Evolutionary conservation across 2,888 invertebrate species (phyloP), one percentile per base, ranked within the genome.

Genomic region (Xestia rhomboidea): DNA sequence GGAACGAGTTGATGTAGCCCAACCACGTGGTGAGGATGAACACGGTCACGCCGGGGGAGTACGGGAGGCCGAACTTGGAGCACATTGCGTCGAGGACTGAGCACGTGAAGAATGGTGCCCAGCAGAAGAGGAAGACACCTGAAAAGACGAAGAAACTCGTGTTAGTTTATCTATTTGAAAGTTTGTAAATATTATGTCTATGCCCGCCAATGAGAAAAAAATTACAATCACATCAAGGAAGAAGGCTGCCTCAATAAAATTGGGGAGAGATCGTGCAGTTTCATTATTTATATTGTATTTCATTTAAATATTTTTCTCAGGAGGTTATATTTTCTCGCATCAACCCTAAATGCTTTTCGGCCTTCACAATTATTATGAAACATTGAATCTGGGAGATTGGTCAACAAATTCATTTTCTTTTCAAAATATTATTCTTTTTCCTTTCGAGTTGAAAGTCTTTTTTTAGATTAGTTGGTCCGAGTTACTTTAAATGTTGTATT

Each of bases 51-150:
- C 99, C 98, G 0, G 99, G 98, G 79, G 98, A 98, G 94, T 98
- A 99, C 84, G 98, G 97, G 85, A 97, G 97, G 62, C 97, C 97
- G 89, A 98, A 97, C 95, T 99, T 99, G 90, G 98, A 98, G 97
- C 99, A 99, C 94, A 99, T 98, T 2, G 99, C 99, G 94, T 99
- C 99, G 97, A 99, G 97, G 82, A 99, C 99, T 95, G 99, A 99
- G 97, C 99, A 99, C 13, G 99, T 99, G 97, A 99, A 99, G 97
- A 99, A 99, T 68, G 99, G 99, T 82, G 99, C 98, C 99, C 99
- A 99, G 96, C 99, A 99, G 92, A 99, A 97, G 66, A 99, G 98
- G 95, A 99, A 99, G 15, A 99, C 99, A 89, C 99, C 99, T 99
- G 97, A 97, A 91, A 2, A 67, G 15, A 62, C 49, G 24, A 63